Base-by-base conservation (phyloP, 2,113 vertebrate genomes). In the Hassar affinis region DNA sequence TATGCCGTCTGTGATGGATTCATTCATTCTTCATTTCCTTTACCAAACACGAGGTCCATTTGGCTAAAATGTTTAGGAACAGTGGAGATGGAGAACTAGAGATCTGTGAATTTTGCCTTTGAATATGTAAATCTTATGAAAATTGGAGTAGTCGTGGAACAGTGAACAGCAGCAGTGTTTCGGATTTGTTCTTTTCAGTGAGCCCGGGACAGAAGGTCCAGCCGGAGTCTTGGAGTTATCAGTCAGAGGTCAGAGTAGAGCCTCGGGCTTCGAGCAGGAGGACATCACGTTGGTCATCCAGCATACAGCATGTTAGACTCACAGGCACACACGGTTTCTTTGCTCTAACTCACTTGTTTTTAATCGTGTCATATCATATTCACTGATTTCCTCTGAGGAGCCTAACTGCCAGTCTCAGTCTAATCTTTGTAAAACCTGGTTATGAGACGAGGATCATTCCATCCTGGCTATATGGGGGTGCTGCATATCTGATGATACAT, bases 211-310 rank as follows among this genome's bases (percentile, higher is more conserved):
- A 77, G 68, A 49, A 68, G 54, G 38, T 61, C 14, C 27, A 76
- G 57, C 66, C 77, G 47, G 64, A 56, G 79, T 38, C 17, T 45
- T 10, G 7, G 15, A 25, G 12, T 47, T n/a, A n/a, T 15, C 2
- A n/a, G 56, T 78, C 47, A 6, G 25, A 76, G 79, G 30, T 72
- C 71, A 80, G 77, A 30, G 47, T 80, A 30, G 35, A 30, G 59
- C 38, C 49, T 54, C 52, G 14, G 47, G 78, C 57, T 47, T 51
- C 33, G 14, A 22, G 57, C 30, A 30, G 15, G 57, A 47, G 57
- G 47, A 33, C 45, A 2, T 52, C 22, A 79, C 52, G n/a, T 85
- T n/a, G 30, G 30, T 85, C 84, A 82, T 79, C 35, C 49, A 83
- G 59, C n/a, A n/a, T n/a, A n/a, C n/a, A n/a, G n/a, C n/a, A n/a